Evolutionary conservation across 2,797 vertebrate genomes (phyloP).

Genomic region (Acestrorhynchus altus): DNA sequence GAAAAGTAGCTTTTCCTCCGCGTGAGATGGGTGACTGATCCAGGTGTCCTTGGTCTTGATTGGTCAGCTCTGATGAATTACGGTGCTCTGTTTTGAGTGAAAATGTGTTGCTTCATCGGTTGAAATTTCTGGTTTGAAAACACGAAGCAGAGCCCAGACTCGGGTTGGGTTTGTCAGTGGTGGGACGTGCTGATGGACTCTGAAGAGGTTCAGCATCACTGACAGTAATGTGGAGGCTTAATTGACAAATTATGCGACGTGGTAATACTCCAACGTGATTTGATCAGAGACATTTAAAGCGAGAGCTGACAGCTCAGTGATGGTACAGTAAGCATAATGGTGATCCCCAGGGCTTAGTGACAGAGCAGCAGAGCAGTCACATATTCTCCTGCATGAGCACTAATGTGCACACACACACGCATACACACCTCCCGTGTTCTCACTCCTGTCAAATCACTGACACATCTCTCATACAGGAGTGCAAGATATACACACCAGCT

Average conservation of each 20-base stretch:
- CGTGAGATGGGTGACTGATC: no score
- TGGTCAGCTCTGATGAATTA: no score
- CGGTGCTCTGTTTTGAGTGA: no score
- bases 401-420: neutral
- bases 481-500: neutral
- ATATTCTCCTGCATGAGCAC: neutral
- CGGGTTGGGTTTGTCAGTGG: no score
- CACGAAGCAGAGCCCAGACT: no score
- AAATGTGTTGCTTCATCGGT: no score
- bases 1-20: no score
- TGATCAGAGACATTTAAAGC: neutral
- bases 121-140: no score
- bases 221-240: neutral
- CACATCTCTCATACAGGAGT: neutral
- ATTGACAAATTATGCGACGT: neutral
- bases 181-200: neutral
- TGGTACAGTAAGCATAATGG: neutral
- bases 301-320: conserved; percentile 5
- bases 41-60: no score
- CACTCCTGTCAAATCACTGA: conserved; percentile 15
- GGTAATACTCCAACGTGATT: neutral
- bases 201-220: neutral
- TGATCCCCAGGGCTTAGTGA: conserved; percentile 16
- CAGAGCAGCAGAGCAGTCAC: conserved; percentile 1
- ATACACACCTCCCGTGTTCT: neutral